Evolutionary conservation across 37 sponge, comb jelly and placozoan species (phyloP), one percentile per base, ranked within the genome.

Genomic region (Diacarnus erythraeanus): DNA sequence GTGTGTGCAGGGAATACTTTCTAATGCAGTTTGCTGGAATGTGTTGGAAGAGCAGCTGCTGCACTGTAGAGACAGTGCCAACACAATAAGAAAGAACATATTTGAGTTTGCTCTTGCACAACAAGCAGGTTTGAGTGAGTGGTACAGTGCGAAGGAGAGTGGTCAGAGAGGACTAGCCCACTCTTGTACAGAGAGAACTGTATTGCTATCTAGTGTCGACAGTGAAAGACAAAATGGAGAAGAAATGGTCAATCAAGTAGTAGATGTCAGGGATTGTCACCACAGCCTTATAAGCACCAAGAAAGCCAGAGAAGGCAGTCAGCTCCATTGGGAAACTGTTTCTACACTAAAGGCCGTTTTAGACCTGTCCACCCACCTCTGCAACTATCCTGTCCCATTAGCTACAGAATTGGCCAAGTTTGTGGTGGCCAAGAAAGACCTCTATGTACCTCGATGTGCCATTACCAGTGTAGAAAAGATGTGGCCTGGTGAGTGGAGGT

Each of bases 401-500:
- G 80, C 59, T 3, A 75, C 83, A 2, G 34, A 74, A 0, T 35
- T 69, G 34, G 76, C 83, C 22, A 40, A 75, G 0, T 87, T 83
- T 75, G 79, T 94, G 6, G 59, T 79, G 35, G 95, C 95, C 31
- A 76, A 81, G 42, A 71, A 80, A 0, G 95, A 94, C 70, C 44
- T 38, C 22, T 94, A 94, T 68, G 79, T 94, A 6, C 95, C 95
- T 22, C 43, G 92, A n/a, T 29, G 74, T 10, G 27, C 54, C 59
- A 70, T 80, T 17, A 57, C 83, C 54, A 74, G 79, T 17, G 64
- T 94, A 8, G 23, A 85, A 44, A n/a, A 37, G 1, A 39, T 88
- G 1, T 94, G 95, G 95, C 88, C 84, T 75, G 88, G 95, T 94
- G 70, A 40, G 80, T 58, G n/a, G n/a, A n/a, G n/a, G n/a, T n/a